These are phyloP conservation scores for Micromys minutus DNA, from an alignment of 2,113 vertebrate species.

Conservation along the genomic window DNA sequence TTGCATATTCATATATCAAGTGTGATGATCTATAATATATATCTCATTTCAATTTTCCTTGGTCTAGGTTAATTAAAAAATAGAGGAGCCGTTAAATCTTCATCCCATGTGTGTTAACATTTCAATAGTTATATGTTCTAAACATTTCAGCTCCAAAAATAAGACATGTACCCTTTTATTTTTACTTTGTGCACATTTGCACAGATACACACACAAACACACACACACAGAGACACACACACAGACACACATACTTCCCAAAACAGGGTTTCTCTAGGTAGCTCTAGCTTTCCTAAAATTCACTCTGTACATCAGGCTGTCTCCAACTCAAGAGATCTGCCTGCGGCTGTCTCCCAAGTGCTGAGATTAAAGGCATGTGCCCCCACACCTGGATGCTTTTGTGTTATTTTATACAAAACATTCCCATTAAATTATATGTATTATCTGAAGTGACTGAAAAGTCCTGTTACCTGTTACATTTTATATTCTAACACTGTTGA, in stretches of 20 bases:
- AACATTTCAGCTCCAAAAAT: constrained; percentile 21
- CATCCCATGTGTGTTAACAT: neutral
- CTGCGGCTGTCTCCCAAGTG: too few relatives aligned
- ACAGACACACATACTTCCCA: too few relatives aligned
- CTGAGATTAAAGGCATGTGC: too few relatives aligned
- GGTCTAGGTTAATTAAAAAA: constrained; percentile 32
- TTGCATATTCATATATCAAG: constrained; percentile 24
- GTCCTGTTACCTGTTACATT: neutral
- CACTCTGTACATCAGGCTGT: too few relatives aligned
- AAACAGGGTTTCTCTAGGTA: too few relatives aligned
- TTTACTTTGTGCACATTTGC: neutral
- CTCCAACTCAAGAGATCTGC: too few relatives aligned
- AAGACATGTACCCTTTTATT: neutral
- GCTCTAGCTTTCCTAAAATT: too few relatives aligned
- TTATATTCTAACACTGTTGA: constrained; percentile 51
- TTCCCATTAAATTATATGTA: neutral
- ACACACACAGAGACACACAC: too few relatives aligned
- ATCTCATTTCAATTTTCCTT: constrained; percentile 50
- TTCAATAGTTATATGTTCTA: constrained; percentile 13
- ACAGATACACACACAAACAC: too few relatives aligned
- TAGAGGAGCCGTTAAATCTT: neutral
- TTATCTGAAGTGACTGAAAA: neutral
- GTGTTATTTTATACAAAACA: constrained; percentile 30
- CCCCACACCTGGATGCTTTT: neutral
- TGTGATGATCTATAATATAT: constrained; percentile 29